Evolutionary conservation across 2,113 vertebrate species (phyloP).

Genomic region (Aramus guarauna): DNA sequence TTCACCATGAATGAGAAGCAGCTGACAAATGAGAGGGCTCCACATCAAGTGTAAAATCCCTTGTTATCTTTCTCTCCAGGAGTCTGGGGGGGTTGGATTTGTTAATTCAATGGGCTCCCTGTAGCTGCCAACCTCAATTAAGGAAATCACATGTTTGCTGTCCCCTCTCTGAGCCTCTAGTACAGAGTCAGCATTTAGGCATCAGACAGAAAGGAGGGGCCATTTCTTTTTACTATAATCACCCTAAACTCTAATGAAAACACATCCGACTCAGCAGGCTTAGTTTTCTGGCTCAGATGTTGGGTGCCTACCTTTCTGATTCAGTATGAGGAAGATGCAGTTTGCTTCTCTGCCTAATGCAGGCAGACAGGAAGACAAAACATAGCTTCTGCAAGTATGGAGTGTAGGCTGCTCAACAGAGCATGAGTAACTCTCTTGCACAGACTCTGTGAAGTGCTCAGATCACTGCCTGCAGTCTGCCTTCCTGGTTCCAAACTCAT

Average conservation of each 20-base stretch:
- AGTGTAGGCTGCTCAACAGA: background rate
- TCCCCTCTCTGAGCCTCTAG: conserved; percentile 26
- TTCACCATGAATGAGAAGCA: conserved; percentile 24
- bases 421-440: background rate
- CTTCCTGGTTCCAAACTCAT: background rate
- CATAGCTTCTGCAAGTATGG: conserved; percentile 34
- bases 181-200: conserved; percentile 42
- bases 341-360: conserved; percentile 54
- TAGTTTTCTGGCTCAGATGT: conserved; percentile 31
- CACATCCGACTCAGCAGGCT: conserved; percentile 51
- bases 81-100: conserved; percentile 1
- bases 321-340: conserved; percentile 9
- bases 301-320: conserved; percentile 9
- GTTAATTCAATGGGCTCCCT: conserved; percentile 47
- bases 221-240: conserved; percentile 55
- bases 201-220: conserved; percentile 46
- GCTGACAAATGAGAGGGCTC: conserved; percentile 33
- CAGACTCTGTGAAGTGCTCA: background rate
- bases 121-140: conserved; percentile 62
- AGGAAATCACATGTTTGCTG: conserved; percentile 48
- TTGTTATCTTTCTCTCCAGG: conserved; percentile 55
- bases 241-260: conserved; percentile 63
- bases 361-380: conserved; percentile 59
- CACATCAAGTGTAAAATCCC: conserved; percentile 36
- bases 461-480: background rate